Conservation (phyloP, 2,797 vertebrate species). For the Falco biarmicus region DNA sequence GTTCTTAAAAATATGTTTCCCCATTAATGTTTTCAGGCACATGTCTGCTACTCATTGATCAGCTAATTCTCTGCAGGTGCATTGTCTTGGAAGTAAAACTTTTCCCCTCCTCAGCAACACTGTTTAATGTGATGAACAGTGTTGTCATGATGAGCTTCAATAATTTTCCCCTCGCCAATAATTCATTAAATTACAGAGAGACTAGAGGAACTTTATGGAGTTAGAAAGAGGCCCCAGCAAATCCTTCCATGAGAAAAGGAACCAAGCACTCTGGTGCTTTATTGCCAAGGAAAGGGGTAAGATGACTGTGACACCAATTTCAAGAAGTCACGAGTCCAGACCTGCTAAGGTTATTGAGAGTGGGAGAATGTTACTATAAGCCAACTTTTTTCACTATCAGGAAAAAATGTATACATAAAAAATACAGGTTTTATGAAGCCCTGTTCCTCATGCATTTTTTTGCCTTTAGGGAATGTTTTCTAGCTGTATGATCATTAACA, state of each 20-base stretch:
- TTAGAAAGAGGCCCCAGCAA: neutral
- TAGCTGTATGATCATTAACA: neutral
- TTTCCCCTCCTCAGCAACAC: neutral
- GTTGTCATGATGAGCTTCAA: slow-evolving; percentile 38
- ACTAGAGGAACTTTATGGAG: neutral
- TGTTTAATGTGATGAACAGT: slow-evolving; percentile 45
- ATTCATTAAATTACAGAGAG: neutral
- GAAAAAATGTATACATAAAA: neutral
- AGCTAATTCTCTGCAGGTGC: slow-evolving; percentile 45
- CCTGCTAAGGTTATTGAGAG: neutral
- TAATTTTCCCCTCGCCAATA: slow-evolving; percentile 20
- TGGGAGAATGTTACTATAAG: neutral
- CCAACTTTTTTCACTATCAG: neutral
- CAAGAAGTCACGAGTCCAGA: neutral
- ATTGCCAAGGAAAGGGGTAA: neutral
- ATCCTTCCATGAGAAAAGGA: neutral
- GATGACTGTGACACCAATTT: neutral
- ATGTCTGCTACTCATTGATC: neutral
- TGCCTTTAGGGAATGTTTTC: neutral
- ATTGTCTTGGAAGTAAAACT: slow-evolving; percentile 12
- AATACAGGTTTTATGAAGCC: neutral
- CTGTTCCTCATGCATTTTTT: neutral
- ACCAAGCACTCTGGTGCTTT: neutral
- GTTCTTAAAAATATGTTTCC: neutral
- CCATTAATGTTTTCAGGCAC: neutral